Conservation (phyloP, 2,888 invertebrate species). For the Steinernema carpocapsae region DNA sequence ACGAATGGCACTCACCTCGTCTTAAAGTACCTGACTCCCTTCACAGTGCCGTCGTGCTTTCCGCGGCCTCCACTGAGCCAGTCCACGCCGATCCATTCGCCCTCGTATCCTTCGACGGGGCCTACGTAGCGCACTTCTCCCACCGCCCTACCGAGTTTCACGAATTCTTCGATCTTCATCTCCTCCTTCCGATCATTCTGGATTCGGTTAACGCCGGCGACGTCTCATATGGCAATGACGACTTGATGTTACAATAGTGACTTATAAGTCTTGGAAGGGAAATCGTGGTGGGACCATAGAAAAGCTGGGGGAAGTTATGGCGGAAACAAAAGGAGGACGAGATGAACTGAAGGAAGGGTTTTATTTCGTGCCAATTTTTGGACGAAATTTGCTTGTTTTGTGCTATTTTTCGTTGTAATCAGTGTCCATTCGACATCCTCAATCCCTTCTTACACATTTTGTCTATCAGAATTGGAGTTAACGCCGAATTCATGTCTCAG, state of each 20-base stretch:
- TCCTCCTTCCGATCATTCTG: background rate
- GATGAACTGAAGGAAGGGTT: no score
- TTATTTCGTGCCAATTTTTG: no score
- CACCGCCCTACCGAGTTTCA: background rate
- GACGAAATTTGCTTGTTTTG: no score
- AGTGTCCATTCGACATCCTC: no score
- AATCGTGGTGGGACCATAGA: no score
- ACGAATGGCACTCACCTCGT: constrained; percentile 67
- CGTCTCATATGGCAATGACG: no score
- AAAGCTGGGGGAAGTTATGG: no score
- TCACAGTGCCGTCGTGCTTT: constrained; percentile 87
- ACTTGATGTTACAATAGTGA: no score
- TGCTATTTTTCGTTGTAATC: no score
- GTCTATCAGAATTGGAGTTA: background rate
- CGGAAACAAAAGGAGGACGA: no score
- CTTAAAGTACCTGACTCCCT: constrained; percentile 82
- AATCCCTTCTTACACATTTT: background rate
- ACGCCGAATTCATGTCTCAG: background rate
- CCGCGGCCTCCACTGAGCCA: constrained; percentile 90
- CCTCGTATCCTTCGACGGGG: constrained; percentile 75
- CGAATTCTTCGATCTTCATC: constrained; percentile 4
- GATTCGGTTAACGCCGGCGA: no score
- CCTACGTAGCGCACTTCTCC: constrained; percentile 78
- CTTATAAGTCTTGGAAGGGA: no score
- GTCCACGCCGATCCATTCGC: constrained; percentile 87